phyloP scores from a whole-genome alignment of 1,140 invertebrate species.

The Pollicipes pollicipes region DNA sequence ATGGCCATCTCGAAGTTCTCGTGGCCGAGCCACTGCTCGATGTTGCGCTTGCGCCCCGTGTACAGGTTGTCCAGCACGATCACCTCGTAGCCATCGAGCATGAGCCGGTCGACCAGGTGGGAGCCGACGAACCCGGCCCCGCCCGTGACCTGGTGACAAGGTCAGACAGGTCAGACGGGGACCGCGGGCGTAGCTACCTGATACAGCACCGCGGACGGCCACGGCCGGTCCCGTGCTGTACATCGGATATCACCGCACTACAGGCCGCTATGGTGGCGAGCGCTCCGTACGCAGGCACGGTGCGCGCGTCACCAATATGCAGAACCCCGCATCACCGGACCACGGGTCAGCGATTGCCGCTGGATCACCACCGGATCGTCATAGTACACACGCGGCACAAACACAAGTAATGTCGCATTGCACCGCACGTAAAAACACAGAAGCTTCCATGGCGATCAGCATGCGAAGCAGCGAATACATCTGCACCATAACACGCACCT shows the following conservation, averaged over 20 bases:
- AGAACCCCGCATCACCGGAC: constrained; percentile 8
- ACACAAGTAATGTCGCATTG: no score
- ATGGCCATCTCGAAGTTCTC: constrained; percentile 97
- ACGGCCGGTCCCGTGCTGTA: no score
- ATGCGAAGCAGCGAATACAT: background rate
- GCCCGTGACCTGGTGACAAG: constrained; percentile 57
- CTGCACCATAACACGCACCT: constrained; percentile 4
- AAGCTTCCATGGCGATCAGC: constrained; percentile 16
- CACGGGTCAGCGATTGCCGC: no score
- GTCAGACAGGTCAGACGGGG: background rate
- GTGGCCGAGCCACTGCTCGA: constrained; percentile 98
- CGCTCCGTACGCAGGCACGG: background rate
- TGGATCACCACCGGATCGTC: no score
- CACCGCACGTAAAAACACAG: background rate
- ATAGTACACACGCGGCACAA: no score
- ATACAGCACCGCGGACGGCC: background rate
- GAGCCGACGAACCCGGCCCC: constrained; percentile 98
- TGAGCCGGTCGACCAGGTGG: constrained; percentile 85
- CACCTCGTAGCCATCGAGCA: constrained; percentile 93
- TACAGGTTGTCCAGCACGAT: constrained; percentile 61
- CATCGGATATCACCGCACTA: no score
- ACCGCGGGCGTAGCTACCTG: background rate
- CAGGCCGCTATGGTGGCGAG: no score
- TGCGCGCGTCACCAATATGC: background rate
- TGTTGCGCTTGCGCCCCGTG: constrained; percentile 71